These are phyloP conservation scores for Telmatochromis sp. DNA, from an alignment of 2,113 vertebrate genomes.

Conservation along the genomic window DNA sequence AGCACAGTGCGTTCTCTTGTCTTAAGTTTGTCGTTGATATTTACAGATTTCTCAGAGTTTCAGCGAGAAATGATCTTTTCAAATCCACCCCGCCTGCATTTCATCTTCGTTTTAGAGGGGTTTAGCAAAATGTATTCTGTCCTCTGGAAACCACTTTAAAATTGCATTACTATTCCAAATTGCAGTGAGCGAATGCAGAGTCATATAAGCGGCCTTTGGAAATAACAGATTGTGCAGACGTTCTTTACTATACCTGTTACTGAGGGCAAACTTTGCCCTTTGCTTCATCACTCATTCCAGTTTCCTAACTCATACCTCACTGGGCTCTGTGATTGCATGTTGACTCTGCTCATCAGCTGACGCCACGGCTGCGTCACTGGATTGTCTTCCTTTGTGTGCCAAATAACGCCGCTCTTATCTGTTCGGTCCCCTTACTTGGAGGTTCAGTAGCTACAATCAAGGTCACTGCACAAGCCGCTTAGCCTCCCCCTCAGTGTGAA, in stretches of 20 bases:
- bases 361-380: not conserved
- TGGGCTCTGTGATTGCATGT: not conserved
- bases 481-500: not conserved
- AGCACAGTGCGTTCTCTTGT: not conserved
- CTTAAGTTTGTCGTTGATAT: not conserved
- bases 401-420: not conserved
- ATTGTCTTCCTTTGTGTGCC: not conserved
- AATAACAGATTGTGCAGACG: not conserved
- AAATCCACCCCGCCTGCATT: not conserved
- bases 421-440: not conserved
- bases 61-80: not conserved
- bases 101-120: not conserved
- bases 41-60: not conserved
- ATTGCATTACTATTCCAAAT: not conserved
- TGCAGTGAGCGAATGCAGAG: not conserved
- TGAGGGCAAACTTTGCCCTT: not conserved
- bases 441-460: constrained; percentile 9
- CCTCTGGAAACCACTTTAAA: not conserved
- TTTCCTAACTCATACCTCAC: not conserved
- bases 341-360: not conserved
- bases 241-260: not conserved
- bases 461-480: constrained; percentile 11
- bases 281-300: not conserved
- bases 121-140: not conserved
- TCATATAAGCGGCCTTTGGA: not conserved